A percentile compares a stretch with the other conserved stretches of the same genome.
Evolutionary conservation across 2,113 vertebrate species (phyloP).

Genomic region (Silurus asotus): DNA sequence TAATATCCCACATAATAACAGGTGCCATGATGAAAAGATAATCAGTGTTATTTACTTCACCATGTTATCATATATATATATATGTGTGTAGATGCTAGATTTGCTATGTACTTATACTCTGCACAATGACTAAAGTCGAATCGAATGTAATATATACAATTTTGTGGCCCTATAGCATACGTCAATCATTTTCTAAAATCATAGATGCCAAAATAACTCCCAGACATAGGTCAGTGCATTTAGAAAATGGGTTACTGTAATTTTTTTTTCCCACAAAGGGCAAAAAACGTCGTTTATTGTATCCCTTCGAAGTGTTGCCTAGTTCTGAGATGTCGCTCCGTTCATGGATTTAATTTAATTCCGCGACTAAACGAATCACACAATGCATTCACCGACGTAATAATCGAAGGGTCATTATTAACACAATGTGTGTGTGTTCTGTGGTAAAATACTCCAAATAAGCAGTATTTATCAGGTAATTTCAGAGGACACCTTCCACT

Average conservation of each 20-base stretch:
- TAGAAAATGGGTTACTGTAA: background rate
- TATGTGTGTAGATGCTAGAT: no score
- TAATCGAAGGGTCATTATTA: background rate
- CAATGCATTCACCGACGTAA: background rate
- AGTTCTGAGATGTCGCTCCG: background rate
- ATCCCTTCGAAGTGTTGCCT: background rate
- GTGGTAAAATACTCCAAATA: background rate
- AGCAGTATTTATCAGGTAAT: background rate
- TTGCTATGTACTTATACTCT: no score
- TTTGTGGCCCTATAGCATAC: background rate
- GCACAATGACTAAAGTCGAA: no score
- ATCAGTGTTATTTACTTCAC: no score
- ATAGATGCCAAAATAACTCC: background rate
- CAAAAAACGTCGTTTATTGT: background rate
- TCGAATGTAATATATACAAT: no score
- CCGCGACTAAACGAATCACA: background rate
- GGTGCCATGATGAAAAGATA: no score
- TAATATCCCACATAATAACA: no score
- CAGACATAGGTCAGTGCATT: background rate
- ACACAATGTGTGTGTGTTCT: background rate
- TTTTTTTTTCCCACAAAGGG: background rate
- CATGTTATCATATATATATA: no score
- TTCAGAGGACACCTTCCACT: background rate
- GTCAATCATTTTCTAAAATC: background rate
- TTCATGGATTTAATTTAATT: conserved; percentile 4